A percentile compares a stretch with the other conserved stretches of the same genome.
Evolutionary conservation across 2,797 vertebrate genomes (phyloP).

Genomic region (Serranus cabrilla): DNA sequence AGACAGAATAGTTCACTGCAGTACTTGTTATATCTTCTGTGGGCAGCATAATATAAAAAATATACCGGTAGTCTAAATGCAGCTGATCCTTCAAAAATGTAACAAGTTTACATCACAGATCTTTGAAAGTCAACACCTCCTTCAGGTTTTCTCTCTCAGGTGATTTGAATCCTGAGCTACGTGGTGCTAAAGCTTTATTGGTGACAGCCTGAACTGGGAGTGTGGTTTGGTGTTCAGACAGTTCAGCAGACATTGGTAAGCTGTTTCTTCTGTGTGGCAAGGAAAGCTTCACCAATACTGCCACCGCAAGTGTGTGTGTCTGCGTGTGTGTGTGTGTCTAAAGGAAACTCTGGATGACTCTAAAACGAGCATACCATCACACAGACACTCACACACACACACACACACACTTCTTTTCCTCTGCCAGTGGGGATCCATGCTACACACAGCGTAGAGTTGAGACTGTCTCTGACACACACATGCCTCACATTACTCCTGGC

Average conservation of each 20-base stretch:
- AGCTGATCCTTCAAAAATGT: too few species aligned
- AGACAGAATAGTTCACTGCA: too few species aligned
- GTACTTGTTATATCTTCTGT: too few species aligned
- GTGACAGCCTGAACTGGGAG: slow-evolving; percentile 49
- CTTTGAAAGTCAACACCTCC: neutral
- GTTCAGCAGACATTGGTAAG: slow-evolving; percentile 72
- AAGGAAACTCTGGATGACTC: slow-evolving; percentile 76
- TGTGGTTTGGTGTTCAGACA: slow-evolving; percentile 72
- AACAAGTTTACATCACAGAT: neutral
- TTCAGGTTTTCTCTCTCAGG: slow-evolving; percentile 29
- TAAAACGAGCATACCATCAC: slow-evolving; percentile 46
- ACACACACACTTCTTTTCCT: slow-evolving; percentile 31
- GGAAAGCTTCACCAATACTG: slow-evolving; percentile 60
- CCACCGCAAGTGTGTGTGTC: slow-evolving; percentile 50
- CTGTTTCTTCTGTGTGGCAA: slow-evolving; percentile 65
- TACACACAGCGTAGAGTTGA: slow-evolving; percentile 35
- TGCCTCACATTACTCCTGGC: slow-evolving; percentile 79
- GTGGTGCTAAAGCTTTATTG: slow-evolving; percentile 19
- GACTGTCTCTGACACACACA: slow-evolving; percentile 71
- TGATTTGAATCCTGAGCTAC: slow-evolving; percentile 29
- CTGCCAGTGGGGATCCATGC: slow-evolving; percentile 57
- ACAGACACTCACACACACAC: slow-evolving; percentile 35
- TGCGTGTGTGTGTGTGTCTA: slow-evolving; percentile 18
- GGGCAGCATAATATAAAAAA: too few species aligned
- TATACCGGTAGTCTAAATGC: too few species aligned